phyloP scores from a whole-genome alignment of 1,140 invertebrate species.

The Bombus sibiricus region DNA sequence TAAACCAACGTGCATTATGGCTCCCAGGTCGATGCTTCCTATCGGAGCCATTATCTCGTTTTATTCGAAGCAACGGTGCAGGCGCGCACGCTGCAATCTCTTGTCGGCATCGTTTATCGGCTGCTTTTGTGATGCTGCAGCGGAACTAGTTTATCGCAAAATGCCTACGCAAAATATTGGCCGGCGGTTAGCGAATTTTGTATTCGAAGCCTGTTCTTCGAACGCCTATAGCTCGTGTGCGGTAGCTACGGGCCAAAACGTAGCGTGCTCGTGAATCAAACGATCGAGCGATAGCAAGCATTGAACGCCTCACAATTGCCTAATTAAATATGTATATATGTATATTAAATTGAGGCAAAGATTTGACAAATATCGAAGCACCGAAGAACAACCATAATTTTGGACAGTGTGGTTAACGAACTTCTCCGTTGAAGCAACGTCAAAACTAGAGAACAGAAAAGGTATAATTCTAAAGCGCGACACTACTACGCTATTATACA shows the following conservation, averaged over 20 bases:
- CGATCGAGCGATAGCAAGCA: background rate
- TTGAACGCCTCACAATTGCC: no score
- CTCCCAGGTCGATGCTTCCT: constrained; percentile 47
- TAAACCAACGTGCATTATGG: constrained; percentile 18
- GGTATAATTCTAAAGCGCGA: no score
- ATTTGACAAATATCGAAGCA: no score
- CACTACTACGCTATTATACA: no score
- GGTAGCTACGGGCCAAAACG: background rate
- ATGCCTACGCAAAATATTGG: constrained; percentile 41
- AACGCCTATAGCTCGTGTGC: background rate
- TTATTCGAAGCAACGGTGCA: constrained; percentile 42
- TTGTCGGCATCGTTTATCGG: constrained; percentile 55
- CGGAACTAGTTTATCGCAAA: constrained; percentile 48
- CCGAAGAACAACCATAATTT: no score
- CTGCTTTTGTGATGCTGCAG: constrained; percentile 47
- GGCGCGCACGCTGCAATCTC: constrained; percentile 11
- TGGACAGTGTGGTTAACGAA: no score
- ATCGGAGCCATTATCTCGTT: constrained; percentile 57
- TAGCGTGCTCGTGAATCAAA: background rate
- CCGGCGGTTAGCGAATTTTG: background rate
- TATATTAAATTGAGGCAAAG: no score
- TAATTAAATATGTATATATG: no score
- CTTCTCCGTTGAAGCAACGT: no score
- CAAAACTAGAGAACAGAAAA: no score
- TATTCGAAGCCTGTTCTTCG: no score